Evolutionary conservation across 1,140 invertebrate genomes (phyloP), one percentile per base, ranked within the genome.

Genomic region (Pachypsylla venusta): DNA sequence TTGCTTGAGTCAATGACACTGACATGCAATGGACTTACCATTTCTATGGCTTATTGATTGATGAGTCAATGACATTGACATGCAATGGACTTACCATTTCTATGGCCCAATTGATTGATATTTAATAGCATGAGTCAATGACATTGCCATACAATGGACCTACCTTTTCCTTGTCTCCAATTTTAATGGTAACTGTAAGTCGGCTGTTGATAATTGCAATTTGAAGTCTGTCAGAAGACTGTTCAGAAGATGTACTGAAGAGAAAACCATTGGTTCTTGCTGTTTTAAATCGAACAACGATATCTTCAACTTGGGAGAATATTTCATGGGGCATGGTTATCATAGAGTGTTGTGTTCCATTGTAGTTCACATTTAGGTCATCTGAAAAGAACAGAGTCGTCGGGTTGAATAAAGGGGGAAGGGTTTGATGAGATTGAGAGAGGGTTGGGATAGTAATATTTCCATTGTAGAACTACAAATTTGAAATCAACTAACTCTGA

Each of bases 291-390:
- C 93, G 77, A 19, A 98, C 73, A 24, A 85, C 77, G 27, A 98
- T 76, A 69, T 95, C 90, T 71, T 98, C 94, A 0, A 89, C 91
- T 72, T 97, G 90, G 0, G 89, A 94, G 58, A 80, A 77, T 57
- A 84, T 84, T 58, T 89, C 85, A 25, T 86, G 79, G 1, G 85
- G 82, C 71, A 93, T 76, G 14, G 82, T 76, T 12, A 91, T 80
- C 20, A 82, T 81, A 70, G 93, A 77, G 66, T 90, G 87, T 69
- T 96, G 89, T 14, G 83, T 83, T 14, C 91, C 91, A 68, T 95
- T 92, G 67, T 94, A 84, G 66, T 79, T 85, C 42, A 96, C 74
- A 2, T 86, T 94, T 12, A 87, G 82, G 16, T 91, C 86, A 69
- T 93, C 92, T 90, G 71, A 40, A 28, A 59, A 59, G 19, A 24